Evolutionary conservation across 1,140 invertebrate genomes (phyloP), one percentile per base, ranked within the genome.

Genomic region (Rhysida immarginata): DNA sequence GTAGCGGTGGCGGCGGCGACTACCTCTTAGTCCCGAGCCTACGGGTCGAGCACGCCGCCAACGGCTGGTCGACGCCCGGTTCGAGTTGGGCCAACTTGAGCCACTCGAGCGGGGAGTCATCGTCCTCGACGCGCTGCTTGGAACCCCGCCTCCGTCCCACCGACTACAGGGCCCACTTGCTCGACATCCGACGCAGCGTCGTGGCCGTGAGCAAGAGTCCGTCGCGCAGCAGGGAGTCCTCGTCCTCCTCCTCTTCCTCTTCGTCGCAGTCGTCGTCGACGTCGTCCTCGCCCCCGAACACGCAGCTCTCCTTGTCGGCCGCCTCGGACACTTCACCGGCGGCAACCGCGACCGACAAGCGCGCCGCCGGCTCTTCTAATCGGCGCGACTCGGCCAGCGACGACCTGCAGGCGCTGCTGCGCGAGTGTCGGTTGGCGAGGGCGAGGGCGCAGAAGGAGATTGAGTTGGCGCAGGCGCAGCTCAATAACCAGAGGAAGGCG

Each of bases 381-480:
- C 21, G 8, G 18, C 5, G 16, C 18, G 44, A 46, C 20, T 26
- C 8, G 8, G 13, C 13, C 13, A 5, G 23, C 26, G 26, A 51
- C 8, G 49, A 51, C 26, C 24, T 51, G 5, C 24, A 26, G 26
- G 26, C 24, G 14, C 49, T 51, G 8, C 24, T 51, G 5, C 16
- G 20, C 8, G 49, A 51, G 20, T 51, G 49, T 51, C 49, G 20
- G 16, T 21, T 8, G 14, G 49, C 49, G 3, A 24, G 49, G 26
- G 24, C 3, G 13, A 21, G 49, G 8, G 49, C 49, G 24, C 49
- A 26, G 5, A 25, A 13, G 5, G 49, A 51, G 20, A 51, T 51
- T 51, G 49, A 51, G 24, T 20, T 51, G 23, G 49, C 49, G 3
- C 49, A 51, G 20, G 24, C 24, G 21, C 49, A 51, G 20, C 49